These are phyloP conservation scores for Drosophila hydei DNA, from an alignment of 1,140 invertebrate genomes.

Conservation along the genomic window DNA sequence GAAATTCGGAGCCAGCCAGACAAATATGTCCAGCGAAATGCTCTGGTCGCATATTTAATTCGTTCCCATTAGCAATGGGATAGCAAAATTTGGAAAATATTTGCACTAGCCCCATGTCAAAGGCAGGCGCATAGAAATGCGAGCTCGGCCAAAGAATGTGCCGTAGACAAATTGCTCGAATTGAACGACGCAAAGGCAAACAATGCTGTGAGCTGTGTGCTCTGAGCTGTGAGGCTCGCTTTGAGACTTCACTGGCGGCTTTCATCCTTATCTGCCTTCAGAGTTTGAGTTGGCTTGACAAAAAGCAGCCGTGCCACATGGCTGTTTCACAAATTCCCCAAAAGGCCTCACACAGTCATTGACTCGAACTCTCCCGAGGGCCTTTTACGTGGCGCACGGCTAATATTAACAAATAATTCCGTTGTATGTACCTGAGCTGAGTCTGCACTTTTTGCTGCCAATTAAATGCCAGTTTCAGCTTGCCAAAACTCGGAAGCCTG, in stretches of 20 bases:
- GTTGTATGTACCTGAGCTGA: too few species aligned
- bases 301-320: not conserved
- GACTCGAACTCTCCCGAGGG: not conserved
- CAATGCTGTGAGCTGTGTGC: not conserved
- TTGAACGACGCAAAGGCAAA: constrained; percentile 46
- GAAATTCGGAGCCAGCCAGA: not conserved
- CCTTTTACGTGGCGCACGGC: not conserved
- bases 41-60: constrained; percentile 50
- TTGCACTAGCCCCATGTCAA: constrained; percentile 44
- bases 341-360: not conserved
- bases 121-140: constrained; percentile 31
- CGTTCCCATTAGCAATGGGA: constrained; percentile 35
- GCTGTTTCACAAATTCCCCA: not conserved
- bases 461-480: constrained; percentile 13
- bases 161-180: constrained; percentile 55
- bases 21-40: constrained; percentile 18
- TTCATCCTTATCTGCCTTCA: not conserved
- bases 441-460: not conserved
- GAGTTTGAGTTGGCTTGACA: not conserved
- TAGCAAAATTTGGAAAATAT: constrained; percentile 48
- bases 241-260: not conserved
- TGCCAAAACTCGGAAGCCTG: not conserved
- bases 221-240: not conserved
- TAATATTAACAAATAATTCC: constrained; percentile 14
- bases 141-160: constrained; percentile 41